Percentiles rank a stretch among this genome's conserved stretches.
These are phyloP conservation scores for Halcyon malimbica DNA, from an alignment of 2,113 vertebrate genomes.

Conservation along the genomic window DNA sequence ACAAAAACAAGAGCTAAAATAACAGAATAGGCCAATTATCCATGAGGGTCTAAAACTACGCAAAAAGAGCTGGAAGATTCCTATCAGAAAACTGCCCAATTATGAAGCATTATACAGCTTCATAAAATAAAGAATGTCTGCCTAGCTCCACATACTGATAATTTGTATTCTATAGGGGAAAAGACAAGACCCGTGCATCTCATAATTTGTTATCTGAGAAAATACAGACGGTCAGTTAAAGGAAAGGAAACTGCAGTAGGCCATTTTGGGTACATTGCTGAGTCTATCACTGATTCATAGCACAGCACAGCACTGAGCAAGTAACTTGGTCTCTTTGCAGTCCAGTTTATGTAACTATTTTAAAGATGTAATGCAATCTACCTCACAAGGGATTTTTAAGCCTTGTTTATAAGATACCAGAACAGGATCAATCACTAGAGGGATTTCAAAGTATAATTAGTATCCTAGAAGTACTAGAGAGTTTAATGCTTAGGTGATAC, in stretches of 20 bases:
- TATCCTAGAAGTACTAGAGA: neutral
- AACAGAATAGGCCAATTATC: neutral
- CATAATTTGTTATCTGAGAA: neutral
- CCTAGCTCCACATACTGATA: neutral
- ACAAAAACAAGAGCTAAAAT: neutral
- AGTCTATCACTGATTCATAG: neutral
- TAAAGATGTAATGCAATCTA: neutral
- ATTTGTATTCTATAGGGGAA: neutral
- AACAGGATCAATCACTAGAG: neutral
- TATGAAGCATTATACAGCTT: neutral
- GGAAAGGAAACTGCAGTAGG: neutral
- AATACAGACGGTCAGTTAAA: neutral
- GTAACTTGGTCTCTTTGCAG: neutral
- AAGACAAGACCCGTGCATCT: neutral
- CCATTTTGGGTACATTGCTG: neutral
- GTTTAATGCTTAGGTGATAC: neutral
- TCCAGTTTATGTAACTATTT: neutral
- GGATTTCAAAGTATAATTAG: neutral
- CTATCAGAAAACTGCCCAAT: neutral
- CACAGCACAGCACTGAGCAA: neutral
- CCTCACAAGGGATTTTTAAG: neutral
- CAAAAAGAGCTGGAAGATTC: neutral
- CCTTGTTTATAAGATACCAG: neutral
- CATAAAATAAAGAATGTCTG: neutral
- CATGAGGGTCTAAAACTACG: neutral